These are phyloP conservation scores for Apeltes quadracus DNA, from an alignment of 2,113 vertebrate species.

Conservation along the genomic window DNA sequence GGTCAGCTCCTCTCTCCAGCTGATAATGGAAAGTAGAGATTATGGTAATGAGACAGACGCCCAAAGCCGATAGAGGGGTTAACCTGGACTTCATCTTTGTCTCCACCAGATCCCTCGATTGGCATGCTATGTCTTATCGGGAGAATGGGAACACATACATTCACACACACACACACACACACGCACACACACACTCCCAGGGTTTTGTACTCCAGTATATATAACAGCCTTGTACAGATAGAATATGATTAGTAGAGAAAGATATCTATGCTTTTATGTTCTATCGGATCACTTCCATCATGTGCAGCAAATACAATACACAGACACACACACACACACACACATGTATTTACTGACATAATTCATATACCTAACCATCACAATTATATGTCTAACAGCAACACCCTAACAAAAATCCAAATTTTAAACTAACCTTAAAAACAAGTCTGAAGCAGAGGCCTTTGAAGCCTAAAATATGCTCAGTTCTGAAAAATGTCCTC, in stretches of 20 bases:
- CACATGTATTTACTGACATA: conserved; percentile 1
- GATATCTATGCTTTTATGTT: conserved; percentile 16
- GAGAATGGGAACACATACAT: conserved; percentile 55
- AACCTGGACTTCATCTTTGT: conserved; percentile 79
- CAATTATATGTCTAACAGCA: not conserved
- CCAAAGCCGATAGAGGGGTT: conserved; percentile 68
- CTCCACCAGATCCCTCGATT: conserved; percentile 70
- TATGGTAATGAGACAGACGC: conserved; percentile 80
- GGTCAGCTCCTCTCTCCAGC: conserved; percentile 66
- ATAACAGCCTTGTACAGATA: conserved; percentile 22
- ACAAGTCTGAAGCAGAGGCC: not conserved
- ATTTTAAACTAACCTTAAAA: not conserved
- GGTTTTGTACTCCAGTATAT: conserved; percentile 27
- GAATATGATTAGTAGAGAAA: conserved; percentile 27
- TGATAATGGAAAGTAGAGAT: conserved; percentile 77
- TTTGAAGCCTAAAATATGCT: not conserved
- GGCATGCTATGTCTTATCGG: conserved; percentile 72
- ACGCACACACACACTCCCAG: conserved; percentile 2
- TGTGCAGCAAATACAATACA: conserved; percentile 18
- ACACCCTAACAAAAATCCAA: not conserved
- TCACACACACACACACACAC: conserved; percentile 34
- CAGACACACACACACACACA: conserved; percentile 27
- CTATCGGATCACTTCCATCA: conserved; percentile 13
- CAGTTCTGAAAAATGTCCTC: too few species aligned
- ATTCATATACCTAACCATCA: not conserved